phyloP scores from a whole-genome alignment of 2,797 vertebrate genomes.

The Notoglanidium macrostoma region DNA sequence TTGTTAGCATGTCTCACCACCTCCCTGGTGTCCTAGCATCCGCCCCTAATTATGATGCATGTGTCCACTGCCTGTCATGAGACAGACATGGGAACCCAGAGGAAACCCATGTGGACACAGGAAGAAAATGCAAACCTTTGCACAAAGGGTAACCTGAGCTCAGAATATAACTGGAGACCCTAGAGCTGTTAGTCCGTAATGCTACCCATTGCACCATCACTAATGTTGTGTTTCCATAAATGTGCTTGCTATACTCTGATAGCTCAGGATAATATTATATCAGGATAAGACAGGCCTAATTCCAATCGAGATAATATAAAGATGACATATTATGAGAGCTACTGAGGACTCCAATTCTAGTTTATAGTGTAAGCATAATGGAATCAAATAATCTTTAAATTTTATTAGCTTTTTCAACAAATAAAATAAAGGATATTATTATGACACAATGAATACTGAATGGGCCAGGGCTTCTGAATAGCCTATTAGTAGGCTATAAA shows the following conservation, averaged over 20 bases:
- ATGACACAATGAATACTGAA: neutral
- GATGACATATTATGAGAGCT: neutral
- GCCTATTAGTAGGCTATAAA: neutral
- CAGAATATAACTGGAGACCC: neutral
- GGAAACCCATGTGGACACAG: neutral
- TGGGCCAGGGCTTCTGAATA: neutral
- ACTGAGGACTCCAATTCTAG: neutral
- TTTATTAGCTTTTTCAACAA: neutral
- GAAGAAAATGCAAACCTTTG: neutral
- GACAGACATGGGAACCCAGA: neutral
- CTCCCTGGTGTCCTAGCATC: constrained; percentile 28
- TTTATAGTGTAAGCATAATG: neutral
- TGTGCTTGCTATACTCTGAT: neutral
- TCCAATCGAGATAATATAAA: neutral
- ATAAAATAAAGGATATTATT: neutral
- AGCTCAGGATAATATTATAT: neutral
- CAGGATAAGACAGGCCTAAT: neutral
- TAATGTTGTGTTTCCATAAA: neutral
- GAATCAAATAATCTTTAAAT: neutral
- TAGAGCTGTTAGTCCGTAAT: neutral
- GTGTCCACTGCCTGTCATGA: constrained; percentile 19
- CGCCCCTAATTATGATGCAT: constrained; percentile 40
- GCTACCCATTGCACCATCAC: neutral
- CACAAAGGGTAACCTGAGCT: neutral
- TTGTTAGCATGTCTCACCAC: constrained; percentile 44